Evolutionary conservation across 1,140 invertebrate genomes (phyloP).

Genomic region (Apis laboriosa): DNA sequence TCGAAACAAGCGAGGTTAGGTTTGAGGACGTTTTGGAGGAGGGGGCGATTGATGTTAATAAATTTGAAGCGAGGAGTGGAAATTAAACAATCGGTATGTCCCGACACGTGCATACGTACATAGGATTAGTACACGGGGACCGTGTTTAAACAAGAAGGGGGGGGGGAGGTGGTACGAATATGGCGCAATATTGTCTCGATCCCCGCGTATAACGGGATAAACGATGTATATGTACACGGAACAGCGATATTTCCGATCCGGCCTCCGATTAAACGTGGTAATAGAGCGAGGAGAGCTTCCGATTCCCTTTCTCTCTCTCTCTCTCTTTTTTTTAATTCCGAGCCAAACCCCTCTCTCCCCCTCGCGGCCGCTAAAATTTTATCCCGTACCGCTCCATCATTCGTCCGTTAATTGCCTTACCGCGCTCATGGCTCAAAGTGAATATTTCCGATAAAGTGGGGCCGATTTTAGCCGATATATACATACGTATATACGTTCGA

Average conservation of each 20-base stretch:
- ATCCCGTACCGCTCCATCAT: slow-evolving; percentile 38
- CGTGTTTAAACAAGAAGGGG: slow-evolving; percentile 25
- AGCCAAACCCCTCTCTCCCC: background rate
- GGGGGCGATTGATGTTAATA: slow-evolving; percentile 51
- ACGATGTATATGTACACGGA: slow-evolving; percentile 18
- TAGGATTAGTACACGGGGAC: background rate
- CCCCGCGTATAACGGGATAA: slow-evolving; percentile 27
- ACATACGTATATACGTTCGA: no score
- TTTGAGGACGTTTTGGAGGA: no score
- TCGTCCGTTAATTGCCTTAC: slow-evolving; percentile 58
- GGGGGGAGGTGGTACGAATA: background rate
- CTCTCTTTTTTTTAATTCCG: slow-evolving; percentile 36
- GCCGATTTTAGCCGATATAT: slow-evolving; percentile 11
- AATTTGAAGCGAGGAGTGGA: slow-evolving; percentile 21
- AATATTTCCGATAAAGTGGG: slow-evolving; percentile 61
- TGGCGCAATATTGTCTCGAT: slow-evolving; percentile 26
- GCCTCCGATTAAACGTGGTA: slow-evolving; percentile 50
- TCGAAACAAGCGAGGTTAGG: background rate
- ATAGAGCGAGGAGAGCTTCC: slow-evolving; percentile 10
- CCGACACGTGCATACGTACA: background rate
- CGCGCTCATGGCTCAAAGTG: slow-evolving; percentile 51
- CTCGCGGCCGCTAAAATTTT: slow-evolving; percentile 53
- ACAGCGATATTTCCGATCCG: slow-evolving; percentile 48
- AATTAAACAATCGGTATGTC: slow-evolving; percentile 48
- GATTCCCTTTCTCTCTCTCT: slow-evolving; percentile 24